Evolutionary conservation across 2,888 invertebrate species (phyloP).

Genomic region (Cordylochernes scorpioides): DNA sequence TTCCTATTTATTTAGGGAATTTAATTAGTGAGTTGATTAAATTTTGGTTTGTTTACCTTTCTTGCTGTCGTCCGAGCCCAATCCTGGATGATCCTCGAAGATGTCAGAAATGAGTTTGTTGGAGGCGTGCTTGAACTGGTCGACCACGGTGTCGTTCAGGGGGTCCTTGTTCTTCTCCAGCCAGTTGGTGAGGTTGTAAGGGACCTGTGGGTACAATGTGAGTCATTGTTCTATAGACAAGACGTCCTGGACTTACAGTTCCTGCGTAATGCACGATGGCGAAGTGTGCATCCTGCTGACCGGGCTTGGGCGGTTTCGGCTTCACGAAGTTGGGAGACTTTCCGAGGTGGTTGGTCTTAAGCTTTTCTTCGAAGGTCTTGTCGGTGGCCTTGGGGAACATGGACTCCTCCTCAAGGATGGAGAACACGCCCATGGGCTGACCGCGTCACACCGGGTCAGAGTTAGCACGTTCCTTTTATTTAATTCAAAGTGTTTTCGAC

Average conservation of each 20-base stretch:
- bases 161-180: constrained; percentile 99
- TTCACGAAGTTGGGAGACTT: constrained; percentile 91
- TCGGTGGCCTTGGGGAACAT: constrained; percentile 99
- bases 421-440: constrained; percentile 99
- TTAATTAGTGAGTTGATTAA: background rate
- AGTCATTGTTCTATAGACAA: background rate
- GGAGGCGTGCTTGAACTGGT: constrained; percentile 70
- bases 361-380: constrained; percentile 88
- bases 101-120: constrained; percentile 66
- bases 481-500: no score
- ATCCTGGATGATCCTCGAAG: constrained; percentile 83
- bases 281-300: constrained; percentile 87
- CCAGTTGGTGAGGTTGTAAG: constrained; percentile 97
- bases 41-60: constrained; percentile 4
- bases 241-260: constrained; percentile 39
- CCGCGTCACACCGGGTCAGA: no score
- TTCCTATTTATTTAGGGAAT: no score
- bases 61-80: constrained; percentile 29
- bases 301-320: constrained; percentile 90
- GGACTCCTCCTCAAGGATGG: constrained; percentile 99
- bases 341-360: constrained; percentile 96
- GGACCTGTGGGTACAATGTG: constrained; percentile 19
- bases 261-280: constrained; percentile 98
- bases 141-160: constrained; percentile 95
- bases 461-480: no score